Percentiles rank a stretch among this genome's conserved stretches.
Conservation (phyloP, 2,888 invertebrate species). For the Tolmerus cingulatus region DNA sequence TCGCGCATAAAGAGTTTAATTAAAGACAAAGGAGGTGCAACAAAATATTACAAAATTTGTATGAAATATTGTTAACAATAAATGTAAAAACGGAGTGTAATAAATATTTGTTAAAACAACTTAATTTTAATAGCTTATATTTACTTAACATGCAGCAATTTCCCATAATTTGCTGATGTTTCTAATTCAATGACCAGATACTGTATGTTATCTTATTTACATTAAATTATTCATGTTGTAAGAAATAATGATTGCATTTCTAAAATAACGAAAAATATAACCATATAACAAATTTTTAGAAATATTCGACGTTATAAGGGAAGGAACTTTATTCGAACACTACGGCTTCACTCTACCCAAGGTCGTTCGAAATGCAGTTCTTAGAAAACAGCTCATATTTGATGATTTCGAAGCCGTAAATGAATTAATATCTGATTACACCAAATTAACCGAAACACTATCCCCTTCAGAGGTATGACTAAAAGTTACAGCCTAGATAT, state of each 20-base stretch:
- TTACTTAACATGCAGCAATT: no score
- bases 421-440: conserved; percentile 71
- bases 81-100: no score
- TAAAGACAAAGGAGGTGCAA: no score
- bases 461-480: conserved; percentile 72
- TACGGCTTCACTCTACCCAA: conserved; percentile 69
- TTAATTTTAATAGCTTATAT: no score
- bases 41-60: no score
- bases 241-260: no score
- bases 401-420: conserved; percentile 71
- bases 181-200: no score
- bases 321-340: conserved; percentile 78
- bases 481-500: not conserved
- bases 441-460: conserved; percentile 70
- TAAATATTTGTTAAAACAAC: no score
- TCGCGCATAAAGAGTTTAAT: no score
- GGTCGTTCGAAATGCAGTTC: conserved; percentile 66
- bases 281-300: conserved; percentile 53
- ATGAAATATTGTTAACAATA: no score
- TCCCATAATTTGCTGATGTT: no score
- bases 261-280: no score
- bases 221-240: not conserved
- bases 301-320: conserved; percentile 74
- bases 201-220: not conserved
- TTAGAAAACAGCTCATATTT: conserved; percentile 66